Percentiles rank a stretch among this genome's conserved stretches.
These are phyloP conservation scores for Noctua janthina DNA, from an alignment of 2,888 invertebrate species.

Conservation along the genomic window DNA sequence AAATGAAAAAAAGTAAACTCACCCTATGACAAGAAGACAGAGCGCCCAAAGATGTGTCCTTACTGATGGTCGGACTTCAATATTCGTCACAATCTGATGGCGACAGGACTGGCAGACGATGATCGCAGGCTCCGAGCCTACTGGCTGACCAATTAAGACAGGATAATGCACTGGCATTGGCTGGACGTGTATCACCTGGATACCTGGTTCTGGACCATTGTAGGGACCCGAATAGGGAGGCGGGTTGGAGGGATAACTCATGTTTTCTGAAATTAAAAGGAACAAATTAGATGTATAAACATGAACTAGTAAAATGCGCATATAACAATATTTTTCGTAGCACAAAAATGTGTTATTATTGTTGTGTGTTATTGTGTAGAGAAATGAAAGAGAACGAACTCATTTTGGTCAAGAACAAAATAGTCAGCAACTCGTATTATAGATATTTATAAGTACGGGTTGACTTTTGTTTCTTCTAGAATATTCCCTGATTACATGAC, in stretches of 20 bases:
- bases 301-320: no score
- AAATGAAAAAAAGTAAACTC: slow-evolving; percentile 18
- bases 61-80: slow-evolving; percentile 15
- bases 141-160: slow-evolving; percentile 32
- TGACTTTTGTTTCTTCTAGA: neutral
- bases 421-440: neutral
- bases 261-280: slow-evolving; percentile 37
- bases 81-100: slow-evolving; percentile 72
- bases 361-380: no score
- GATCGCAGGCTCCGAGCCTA: slow-evolving; percentile 84
- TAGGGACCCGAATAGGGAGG: slow-evolving; percentile 38
- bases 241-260: slow-evolving; percentile 42
- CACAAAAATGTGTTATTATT: no score
- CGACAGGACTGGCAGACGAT: slow-evolving; percentile 87
- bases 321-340: neutral
- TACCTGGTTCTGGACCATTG: slow-evolving; percentile 10
- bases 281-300: neutral
- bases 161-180: slow-evolving; percentile 35
- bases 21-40: slow-evolving; percentile 45
- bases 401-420: neutral
- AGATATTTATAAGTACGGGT: neutral
- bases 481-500: neutral
- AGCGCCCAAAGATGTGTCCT: slow-evolving; percentile 58
- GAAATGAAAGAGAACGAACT: neutral
- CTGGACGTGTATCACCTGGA: slow-evolving; percentile 47